Conservation (phyloP, 2,797 vertebrate species). For the Holocentrus rufus region DNA sequence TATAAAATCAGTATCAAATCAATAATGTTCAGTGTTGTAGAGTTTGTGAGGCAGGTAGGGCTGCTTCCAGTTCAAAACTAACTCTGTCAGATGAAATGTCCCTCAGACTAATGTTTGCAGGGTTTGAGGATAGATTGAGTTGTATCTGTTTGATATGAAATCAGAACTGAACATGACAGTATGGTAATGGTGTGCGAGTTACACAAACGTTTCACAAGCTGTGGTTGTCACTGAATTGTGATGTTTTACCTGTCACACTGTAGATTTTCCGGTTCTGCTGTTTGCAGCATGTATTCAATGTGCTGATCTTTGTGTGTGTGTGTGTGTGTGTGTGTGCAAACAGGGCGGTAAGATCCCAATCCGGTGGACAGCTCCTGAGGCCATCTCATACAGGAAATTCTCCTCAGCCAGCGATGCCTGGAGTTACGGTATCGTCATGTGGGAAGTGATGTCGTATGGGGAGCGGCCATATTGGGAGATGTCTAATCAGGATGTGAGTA, state of each 20-base stretch:
- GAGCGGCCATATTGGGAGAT: slow-evolving; percentile 98
- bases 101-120: not conserved
- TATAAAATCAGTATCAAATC: too few species aligned
- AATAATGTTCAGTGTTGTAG: too few species aligned
- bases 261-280: not conserved
- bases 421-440: slow-evolving; percentile 99
- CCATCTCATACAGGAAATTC: slow-evolving; percentile 96
- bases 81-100: not conserved
- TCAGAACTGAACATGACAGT: too few species aligned
- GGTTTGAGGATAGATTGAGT: not conserved
- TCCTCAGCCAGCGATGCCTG: slow-evolving; percentile 94
- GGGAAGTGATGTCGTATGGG: slow-evolving; percentile 98
- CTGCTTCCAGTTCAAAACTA: not conserved
- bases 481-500: slow-evolving; percentile 98
- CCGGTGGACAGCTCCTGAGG: slow-evolving; percentile 96
- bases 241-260: too few species aligned
- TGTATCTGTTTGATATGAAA: too few species aligned
- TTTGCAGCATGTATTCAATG: not conserved
- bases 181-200: not conserved
- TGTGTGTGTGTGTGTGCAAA: slow-evolving; percentile 7
- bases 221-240: not conserved
- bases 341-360: slow-evolving; percentile 98
- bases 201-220: not conserved
- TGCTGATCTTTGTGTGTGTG: not conserved
- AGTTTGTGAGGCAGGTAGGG: too few species aligned